Percentiles rank a stretch among this genome's conserved stretches.
Conservation (phyloP, 2,797 vertebrate genomes). For the Sebastes itinus region DNA sequence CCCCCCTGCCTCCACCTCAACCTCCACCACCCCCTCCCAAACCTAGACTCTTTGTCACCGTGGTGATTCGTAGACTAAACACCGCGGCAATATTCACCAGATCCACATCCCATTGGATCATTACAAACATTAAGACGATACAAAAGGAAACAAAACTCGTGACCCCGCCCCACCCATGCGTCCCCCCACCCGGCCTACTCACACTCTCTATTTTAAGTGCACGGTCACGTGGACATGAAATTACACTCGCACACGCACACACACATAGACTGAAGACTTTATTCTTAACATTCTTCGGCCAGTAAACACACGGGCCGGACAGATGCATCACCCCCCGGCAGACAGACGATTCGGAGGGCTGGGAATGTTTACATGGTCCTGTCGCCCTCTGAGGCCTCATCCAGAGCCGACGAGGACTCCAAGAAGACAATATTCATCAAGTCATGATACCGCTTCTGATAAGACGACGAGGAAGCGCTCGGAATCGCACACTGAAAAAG, state of each 20-base stretch:
- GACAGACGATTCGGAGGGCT: slow-evolving; percentile 55
- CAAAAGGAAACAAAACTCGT: slow-evolving; percentile 58
- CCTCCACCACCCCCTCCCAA: not conserved
- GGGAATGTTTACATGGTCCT: slow-evolving; percentile 75
- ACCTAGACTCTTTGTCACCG: slow-evolving; percentile 92
- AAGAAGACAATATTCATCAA: slow-evolving; percentile 33
- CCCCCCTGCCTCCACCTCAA: slow-evolving; percentile 32
- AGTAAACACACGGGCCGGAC: slow-evolving; percentile 67
- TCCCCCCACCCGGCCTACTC: slow-evolving; percentile 14
- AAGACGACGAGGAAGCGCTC: not conserved
- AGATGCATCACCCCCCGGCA: slow-evolving; percentile 67
- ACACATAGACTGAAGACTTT: slow-evolving; percentile 21
- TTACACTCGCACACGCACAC: not conserved
- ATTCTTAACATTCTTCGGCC: slow-evolving; percentile 74
- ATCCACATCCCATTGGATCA: slow-evolving; percentile 65
- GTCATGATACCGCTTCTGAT: slow-evolving; percentile 27
- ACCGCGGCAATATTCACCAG: slow-evolving; percentile 83
- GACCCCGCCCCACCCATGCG: slow-evolving; percentile 40
- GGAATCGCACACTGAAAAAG: not conserved
- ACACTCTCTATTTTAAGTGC: slow-evolving; percentile 63
- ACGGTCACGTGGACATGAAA: slow-evolving; percentile 29
- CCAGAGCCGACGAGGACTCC: not conserved
- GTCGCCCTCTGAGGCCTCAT: slow-evolving; percentile 59
- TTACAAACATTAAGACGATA: slow-evolving; percentile 72
- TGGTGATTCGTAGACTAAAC: slow-evolving; percentile 96